Evolutionary conservation across 2,113 vertebrate genomes (phyloP).

Genomic region (Bettongia penicillata): DNA sequence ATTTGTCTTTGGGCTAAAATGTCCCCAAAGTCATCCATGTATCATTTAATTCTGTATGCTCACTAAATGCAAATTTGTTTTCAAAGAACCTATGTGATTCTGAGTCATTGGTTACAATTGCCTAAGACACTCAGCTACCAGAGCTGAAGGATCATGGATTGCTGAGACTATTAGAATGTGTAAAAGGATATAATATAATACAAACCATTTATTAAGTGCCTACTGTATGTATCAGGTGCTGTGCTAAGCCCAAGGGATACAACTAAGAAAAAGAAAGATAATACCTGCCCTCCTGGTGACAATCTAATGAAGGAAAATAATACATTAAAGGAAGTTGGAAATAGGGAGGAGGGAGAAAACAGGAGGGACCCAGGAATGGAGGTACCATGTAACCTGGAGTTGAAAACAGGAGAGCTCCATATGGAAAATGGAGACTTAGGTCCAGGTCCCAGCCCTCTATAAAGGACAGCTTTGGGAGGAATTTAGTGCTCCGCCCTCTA

Average conservation of each 20-base stretch:
- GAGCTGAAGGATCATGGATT: not conserved
- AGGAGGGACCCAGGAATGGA: not conserved
- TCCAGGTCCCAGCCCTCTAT: not conserved
- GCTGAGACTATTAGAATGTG: not conserved
- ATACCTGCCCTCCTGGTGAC: not conserved
- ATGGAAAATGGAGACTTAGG: not conserved
- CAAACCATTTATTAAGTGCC: not conserved
- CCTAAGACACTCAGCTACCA: not conserved
- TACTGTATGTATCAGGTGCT: not conserved
- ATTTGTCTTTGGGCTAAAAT: not conserved
- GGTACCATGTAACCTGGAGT: not conserved
- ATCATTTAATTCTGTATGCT: not conserved
- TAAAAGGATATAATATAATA: not conserved
- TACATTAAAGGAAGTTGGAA: not conserved
- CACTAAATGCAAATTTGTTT: not conserved
- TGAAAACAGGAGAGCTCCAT: not conserved
- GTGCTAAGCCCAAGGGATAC: not conserved
- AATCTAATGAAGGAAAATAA: not conserved
- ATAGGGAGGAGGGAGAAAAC: not conserved
- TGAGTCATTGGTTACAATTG: not conserved
- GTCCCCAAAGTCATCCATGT: not conserved
- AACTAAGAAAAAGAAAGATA: not conserved
- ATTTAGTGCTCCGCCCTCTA: not conserved
- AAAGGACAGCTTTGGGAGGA: not conserved
- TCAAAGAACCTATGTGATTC: not conserved